Evolutionary conservation across 2,113 vertebrate genomes (phyloP), one percentile per base, ranked within the genome.

Genomic region (Prochilodus magdalenae): DNA sequence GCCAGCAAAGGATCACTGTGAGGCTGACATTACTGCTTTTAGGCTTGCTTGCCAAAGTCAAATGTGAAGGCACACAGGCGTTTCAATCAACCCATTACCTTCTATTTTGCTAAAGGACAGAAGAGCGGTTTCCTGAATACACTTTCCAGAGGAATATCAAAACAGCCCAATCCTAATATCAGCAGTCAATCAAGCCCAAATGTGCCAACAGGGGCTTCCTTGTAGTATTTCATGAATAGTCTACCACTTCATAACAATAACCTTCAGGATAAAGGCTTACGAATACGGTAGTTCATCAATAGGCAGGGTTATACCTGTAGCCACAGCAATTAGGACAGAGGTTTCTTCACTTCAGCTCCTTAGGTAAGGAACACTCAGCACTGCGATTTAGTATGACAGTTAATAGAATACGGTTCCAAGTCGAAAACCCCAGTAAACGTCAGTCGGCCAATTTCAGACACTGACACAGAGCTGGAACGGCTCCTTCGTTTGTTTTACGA

Each of bases 401-500:
- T 51, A 59, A 15, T 63, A 15, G 49, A 69, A 4, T 10, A 44
- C 1, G 4, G 40, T 44, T 44, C 40, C 40, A 44, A 29, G 44
- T 13, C 53, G 63, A 82, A 70, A 75, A 63, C 30, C 72, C 55
- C 29, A 63, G 44, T 36, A 27, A 74, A 67, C 36, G 27, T 11
- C 36, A 60, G 16, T 33, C 62, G 49, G 71, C 71, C 60, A 74
- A 67, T 44, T 66, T 79, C 51, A 6, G 33, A 7, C 55, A 66
- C 49, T 67, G 57, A 67, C 62, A 74, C 47, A 53, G 40, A 60
- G 59, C 40, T 77, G 80, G 15, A 33, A 66, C 70, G 24, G 44
- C 33, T 57, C 30, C 36, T 60, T n/a, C 24, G 12, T 27, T 33
- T 57, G 33, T 72, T 78, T 82, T 79, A 85, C 24, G 53, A 79